Conservation (phyloP, 2,797 vertebrate species). For the Acanthurus leucopareius region DNA sequence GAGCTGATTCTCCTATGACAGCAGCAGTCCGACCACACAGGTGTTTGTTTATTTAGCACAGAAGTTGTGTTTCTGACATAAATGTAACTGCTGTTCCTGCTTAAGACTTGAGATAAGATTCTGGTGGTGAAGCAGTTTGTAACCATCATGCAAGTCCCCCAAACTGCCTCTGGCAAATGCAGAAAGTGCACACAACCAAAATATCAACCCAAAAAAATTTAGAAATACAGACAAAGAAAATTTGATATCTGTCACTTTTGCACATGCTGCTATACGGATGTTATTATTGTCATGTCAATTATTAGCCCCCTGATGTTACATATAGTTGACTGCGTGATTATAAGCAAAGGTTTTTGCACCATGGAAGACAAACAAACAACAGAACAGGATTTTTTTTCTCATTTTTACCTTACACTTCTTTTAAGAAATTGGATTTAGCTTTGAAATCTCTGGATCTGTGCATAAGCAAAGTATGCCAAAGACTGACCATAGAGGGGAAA, state of each 20-base stretch:
- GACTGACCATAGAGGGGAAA: constrained; percentile 1
- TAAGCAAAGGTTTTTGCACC: background rate
- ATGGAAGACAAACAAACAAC: constrained; percentile 7
- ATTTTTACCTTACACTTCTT: background rate
- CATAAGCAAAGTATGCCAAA: background rate
- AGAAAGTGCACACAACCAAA: constrained; percentile 67
- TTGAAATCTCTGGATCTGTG: background rate
- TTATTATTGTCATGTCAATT: constrained; percentile 18
- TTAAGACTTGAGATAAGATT: constrained; percentile 60
- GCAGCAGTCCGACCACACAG: constrained; percentile 51
- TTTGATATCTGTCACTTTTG: background rate
- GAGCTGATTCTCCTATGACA: constrained; percentile 53
- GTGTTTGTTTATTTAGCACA: constrained; percentile 55
- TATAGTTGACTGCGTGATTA: background rate
- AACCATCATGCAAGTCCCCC: constrained; percentile 53
- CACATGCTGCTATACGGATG: background rate
- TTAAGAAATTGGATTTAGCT: background rate
- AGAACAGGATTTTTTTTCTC: background rate
- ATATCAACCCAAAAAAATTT: constrained; percentile 57
- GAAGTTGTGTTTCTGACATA: constrained; percentile 60
- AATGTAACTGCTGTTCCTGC: constrained; percentile 51
- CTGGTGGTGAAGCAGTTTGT: constrained; percentile 62
- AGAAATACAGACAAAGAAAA: constrained; percentile 30
- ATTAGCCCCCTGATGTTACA: background rate
- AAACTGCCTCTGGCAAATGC: constrained; percentile 64